Evolutionary conservation across 2,797 vertebrate species (phyloP).

Genomic region (Natrix natrix): DNA sequence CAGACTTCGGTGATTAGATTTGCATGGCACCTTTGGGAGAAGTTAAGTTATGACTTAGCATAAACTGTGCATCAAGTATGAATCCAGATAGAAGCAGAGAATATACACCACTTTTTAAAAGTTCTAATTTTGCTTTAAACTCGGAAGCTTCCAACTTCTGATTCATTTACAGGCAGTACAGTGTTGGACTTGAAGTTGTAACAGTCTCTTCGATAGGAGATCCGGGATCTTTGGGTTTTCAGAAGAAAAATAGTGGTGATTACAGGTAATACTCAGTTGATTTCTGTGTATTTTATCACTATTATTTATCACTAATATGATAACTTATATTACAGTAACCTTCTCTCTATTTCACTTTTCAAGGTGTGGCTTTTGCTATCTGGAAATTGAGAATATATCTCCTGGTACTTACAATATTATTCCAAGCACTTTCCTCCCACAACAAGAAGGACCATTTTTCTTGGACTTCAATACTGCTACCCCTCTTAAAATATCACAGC

Average conservation of each 20-base stretch:
- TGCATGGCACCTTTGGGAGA: background rate
- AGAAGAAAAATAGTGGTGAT: slow-evolving; percentile 91
- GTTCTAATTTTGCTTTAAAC: background rate
- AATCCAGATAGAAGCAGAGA: background rate
- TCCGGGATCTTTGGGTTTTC: slow-evolving; percentile 77
- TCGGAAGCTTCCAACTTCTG: background rate
- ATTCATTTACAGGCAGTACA: slow-evolving; percentile 84
- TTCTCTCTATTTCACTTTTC: slow-evolving; percentile 18
- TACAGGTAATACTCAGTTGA: slow-evolving; percentile 81
- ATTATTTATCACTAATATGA: background rate
- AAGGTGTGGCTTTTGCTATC: slow-evolving; percentile 96
- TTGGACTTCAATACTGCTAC: slow-evolving; percentile 86
- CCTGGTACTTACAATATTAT: slow-evolving; percentile 93
- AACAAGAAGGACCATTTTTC: slow-evolving; percentile 98
- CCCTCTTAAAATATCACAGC: slow-evolving; percentile 85
- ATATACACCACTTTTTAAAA: background rate
- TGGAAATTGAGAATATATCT: slow-evolving; percentile 84
- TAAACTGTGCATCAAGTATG: background rate
- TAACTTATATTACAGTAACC: slow-evolving; percentile 5
- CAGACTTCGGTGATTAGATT: background rate
- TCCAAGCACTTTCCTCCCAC: slow-evolving; percentile 94
- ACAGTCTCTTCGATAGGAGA: slow-evolving; percentile 83
- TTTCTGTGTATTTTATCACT: background rate
- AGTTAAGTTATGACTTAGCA: background rate
- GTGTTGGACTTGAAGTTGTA: slow-evolving; percentile 92